Percentiles rank a stretch among this genome's conserved stretches.
phyloP scores from a whole-genome alignment of 2,797 vertebrate species.

The Scolopax rusticola region DNA sequence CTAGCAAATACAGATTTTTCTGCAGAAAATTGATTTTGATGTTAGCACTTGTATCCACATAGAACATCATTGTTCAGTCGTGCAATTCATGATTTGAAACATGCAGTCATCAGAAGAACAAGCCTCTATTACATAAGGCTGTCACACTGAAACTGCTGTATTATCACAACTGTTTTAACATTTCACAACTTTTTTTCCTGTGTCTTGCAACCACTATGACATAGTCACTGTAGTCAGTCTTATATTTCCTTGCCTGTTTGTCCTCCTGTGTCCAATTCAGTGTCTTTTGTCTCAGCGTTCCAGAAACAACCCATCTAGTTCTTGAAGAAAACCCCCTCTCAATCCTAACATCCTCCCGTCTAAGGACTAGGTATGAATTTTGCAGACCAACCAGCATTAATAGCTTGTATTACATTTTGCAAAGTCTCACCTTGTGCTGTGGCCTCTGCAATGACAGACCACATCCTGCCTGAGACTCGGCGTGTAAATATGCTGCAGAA shows the following conservation, averaged over 20 bases:
- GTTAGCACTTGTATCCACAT: not conserved
- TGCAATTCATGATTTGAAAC: not conserved
- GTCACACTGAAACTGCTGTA: not conserved
- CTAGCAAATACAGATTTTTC: not conserved
- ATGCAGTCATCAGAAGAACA: not conserved
- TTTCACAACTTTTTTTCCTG: not conserved
- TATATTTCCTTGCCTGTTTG: not conserved
- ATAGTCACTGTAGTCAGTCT: not conserved
- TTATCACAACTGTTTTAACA: not conserved
- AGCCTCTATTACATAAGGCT: not conserved
- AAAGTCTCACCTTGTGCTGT: slow-evolving; percentile 71
- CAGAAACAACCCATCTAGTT: not conserved
- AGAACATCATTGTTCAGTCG: not conserved
- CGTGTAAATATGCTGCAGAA: slow-evolving; percentile 63
- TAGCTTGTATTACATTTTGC: slow-evolving; percentile 68
- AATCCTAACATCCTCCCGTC: not conserved
- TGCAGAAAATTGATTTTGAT: not conserved
- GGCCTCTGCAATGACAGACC: slow-evolving; percentile 74
- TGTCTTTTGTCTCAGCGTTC: not conserved
- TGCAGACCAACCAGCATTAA: slow-evolving; percentile 59
- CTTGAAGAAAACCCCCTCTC: slow-evolving; percentile 48
- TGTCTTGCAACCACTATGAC: not conserved
- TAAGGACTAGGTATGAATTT: slow-evolving; percentile 31
- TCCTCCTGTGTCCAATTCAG: not conserved
- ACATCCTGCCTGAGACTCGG: slow-evolving; percentile 66